These are phyloP conservation scores for Oxyura jamaicensis DNA, from an alignment of 2,113 vertebrate species.

Conservation along the genomic window DNA sequence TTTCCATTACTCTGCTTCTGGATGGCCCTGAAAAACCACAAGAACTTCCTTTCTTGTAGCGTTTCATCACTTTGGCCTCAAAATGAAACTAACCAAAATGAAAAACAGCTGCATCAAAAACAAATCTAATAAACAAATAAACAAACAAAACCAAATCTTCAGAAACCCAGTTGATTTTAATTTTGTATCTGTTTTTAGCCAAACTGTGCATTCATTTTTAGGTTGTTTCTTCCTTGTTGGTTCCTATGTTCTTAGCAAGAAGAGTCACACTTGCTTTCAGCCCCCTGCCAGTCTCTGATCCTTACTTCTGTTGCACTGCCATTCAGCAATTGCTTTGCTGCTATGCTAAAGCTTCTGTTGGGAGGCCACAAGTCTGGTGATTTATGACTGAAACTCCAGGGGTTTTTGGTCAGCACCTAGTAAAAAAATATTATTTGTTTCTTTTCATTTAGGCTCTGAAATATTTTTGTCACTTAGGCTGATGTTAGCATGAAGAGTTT, in stretches of 20 bases:
- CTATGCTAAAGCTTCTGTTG: neutral
- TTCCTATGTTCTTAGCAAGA: neutral
- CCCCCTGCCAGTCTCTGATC: neutral
- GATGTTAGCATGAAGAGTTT: neutral
- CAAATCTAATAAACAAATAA: conserved; percentile 29
- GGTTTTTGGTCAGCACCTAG: neutral
- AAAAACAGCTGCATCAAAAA: conserved; percentile 27
- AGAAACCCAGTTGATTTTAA: neutral
- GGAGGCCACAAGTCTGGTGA: neutral
- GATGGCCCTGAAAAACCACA: conserved; percentile 50
- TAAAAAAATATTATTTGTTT: neutral
- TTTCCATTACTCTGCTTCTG: conserved; percentile 51
- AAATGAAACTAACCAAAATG: conserved; percentile 44
- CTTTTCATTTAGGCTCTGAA: neutral
- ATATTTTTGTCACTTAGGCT: neutral
- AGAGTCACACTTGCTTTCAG: neutral
- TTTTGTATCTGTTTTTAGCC: neutral
- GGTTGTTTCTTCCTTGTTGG: neutral
- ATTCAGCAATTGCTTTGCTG: neutral
- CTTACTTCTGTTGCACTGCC: neutral
- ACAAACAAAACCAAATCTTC: neutral
- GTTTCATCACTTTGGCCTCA: conserved; percentile 54
- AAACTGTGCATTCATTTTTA: neutral
- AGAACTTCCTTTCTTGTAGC: conserved; percentile 59
- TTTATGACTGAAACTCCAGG: neutral